Conservation (phyloP, 1,140 invertebrate genomes). For the Zelostemma sp. region DNA sequence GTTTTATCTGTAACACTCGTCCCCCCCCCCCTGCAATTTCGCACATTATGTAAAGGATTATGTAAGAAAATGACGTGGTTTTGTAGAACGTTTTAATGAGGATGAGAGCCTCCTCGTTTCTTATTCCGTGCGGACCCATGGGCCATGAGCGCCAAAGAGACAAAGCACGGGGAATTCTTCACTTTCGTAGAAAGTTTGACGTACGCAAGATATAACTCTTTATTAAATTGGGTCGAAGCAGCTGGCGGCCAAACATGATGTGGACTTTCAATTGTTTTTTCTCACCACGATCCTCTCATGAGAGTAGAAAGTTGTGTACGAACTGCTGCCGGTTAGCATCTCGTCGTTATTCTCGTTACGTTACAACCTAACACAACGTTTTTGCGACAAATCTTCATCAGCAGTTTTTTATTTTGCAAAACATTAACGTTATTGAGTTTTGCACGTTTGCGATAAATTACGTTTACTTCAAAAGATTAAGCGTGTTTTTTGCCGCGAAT, state of each 20-base stretch:
- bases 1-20: too few species aligned
- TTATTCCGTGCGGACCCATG: background rate
- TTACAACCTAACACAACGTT: background rate
- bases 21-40: too few species aligned
- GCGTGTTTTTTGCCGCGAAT: too few species aligned
- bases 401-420: background rate
- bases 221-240: slow-evolving; percentile 38
- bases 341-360: background rate
- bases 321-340: slow-evolving; percentile 7
- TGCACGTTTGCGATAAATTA: too few species aligned
- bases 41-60: background rate
- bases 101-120: slow-evolving; percentile 24
- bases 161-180: slow-evolving; percentile 36
- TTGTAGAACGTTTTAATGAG: slow-evolving; percentile 11
- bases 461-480: too few species aligned
- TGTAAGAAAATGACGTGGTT: background rate
- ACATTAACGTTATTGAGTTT: too few species aligned
- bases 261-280: slow-evolving; percentile 33
- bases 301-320: slow-evolving; percentile 28
- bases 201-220: slow-evolving; percentile 24
- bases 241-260: slow-evolving; percentile 22
- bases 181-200: slow-evolving; percentile 47
- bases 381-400: slow-evolving; percentile 2
- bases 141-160: slow-evolving; percentile 7
- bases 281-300: slow-evolving; percentile 14